A percentile compares a stretch with the other conserved stretches of the same genome.
Evolutionary conservation across 1,140 invertebrate genomes (phyloP).

Genomic region (Drepana arcuata): DNA sequence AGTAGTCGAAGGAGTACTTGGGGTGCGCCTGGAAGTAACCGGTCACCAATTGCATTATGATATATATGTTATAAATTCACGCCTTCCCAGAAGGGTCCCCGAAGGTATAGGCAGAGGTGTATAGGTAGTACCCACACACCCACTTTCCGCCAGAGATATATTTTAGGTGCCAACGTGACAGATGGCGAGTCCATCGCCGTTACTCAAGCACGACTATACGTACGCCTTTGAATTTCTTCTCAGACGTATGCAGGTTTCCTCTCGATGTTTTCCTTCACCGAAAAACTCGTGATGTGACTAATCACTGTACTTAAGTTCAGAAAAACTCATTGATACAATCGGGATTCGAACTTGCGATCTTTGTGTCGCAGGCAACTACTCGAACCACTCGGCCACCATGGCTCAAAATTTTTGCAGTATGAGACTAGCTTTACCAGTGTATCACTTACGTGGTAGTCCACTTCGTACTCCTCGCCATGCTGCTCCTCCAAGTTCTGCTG

Average conservation of each 20-base stretch:
- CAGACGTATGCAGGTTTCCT: not conserved
- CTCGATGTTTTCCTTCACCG: too few relatives aligned
- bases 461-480: constrained; percentile 44
- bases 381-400: not conserved
- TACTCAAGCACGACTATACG: too few relatives aligned
- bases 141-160: not conserved
- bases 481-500: constrained; percentile 35
- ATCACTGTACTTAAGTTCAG: not conserved
- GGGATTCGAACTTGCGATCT: not conserved
- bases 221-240: too few relatives aligned
- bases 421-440: not conserved
- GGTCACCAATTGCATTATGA: too few relatives aligned
- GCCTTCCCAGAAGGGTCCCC: too few relatives aligned
- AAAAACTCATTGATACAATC: not conserved
- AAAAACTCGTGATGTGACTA: too few relatives aligned
- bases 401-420: not conserved
- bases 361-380: too few relatives aligned
- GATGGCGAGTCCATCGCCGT: too few relatives aligned
- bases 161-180: too few relatives aligned
- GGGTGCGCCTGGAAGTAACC: constrained; percentile 62
- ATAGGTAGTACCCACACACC: not conserved
- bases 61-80: too few relatives aligned
- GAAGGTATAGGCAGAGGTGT: not conserved
- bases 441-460: constrained; percentile 56
- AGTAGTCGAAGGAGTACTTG: constrained; percentile 73